These are phyloP conservation scores for Chromoteleia sp. DNA, from an alignment of 2,888 invertebrate genomes.

Conservation along the genomic window DNA sequence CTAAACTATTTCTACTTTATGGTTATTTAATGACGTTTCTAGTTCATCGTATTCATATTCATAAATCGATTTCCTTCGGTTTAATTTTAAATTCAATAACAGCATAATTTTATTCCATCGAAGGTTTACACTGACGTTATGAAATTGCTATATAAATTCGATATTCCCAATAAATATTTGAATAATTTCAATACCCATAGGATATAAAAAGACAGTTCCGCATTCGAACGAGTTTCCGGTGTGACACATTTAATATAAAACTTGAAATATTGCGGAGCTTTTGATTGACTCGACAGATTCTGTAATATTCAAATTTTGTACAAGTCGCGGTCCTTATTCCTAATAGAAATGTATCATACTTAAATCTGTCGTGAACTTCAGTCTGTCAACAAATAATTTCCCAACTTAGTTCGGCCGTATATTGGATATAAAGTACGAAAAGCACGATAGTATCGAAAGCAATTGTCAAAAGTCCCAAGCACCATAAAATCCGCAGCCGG, in stretches of 20 bases:
- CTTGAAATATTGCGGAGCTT: constrained; percentile 15
- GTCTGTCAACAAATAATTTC: constrained; percentile 7
- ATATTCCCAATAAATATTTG: constrained; percentile 64
- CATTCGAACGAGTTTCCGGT: constrained; percentile 39
- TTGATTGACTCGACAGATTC: constrained; percentile 22
- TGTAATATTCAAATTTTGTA: constrained; percentile 16
- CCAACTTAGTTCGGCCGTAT: background rate
- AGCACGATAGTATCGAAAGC: constrained; percentile 5
- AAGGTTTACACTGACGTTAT: constrained; percentile 33
- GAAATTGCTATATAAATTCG: constrained; percentile 51
- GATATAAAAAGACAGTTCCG: constrained; percentile 44
- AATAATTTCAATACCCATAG: constrained; percentile 57
- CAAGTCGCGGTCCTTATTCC: constrained; percentile 3
- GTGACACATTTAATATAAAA: constrained; percentile 51
- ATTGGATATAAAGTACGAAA: constrained; percentile 11
- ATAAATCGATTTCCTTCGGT: constrained; percentile 10
- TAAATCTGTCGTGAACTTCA: constrained; percentile 2
- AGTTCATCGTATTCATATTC: constrained; percentile 31
- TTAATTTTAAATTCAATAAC: constrained; percentile 46
- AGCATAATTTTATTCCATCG: constrained; percentile 52
- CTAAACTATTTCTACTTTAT: background rate
- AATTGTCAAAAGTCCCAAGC: constrained; percentile 24
- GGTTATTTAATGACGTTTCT: constrained; percentile 8
- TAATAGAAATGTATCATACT: constrained; percentile 8
- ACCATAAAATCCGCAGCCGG: constrained; percentile 9